Evolutionary conservation across 2,797 vertebrate genomes (phyloP).

Genomic region (Manis crassicaudata): DNA sequence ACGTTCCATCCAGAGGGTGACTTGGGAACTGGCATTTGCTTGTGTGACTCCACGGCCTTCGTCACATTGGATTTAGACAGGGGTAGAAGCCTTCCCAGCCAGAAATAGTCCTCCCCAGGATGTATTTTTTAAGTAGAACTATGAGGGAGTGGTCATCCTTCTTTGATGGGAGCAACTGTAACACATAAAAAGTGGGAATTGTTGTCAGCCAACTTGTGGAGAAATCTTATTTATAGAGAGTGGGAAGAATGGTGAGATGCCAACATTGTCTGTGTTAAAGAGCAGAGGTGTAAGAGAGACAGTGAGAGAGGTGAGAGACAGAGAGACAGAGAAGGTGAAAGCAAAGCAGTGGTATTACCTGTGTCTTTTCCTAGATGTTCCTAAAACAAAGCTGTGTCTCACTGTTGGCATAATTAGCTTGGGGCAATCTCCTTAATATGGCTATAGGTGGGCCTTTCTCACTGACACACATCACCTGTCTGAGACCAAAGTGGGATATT

Average conservation of each 20-base stretch:
- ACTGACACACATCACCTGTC: background rate
- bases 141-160: background rate
- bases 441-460: background rate
- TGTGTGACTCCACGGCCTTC: background rate
- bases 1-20: background rate
- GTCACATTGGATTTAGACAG: background rate
- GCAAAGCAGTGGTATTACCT: rapidly evolving
- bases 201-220: background rate
- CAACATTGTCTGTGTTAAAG: no score
- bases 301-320: rapidly evolving
- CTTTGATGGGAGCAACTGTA: background rate
- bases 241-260: background rate
- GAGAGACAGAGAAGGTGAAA: background rate
- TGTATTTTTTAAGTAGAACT: background rate
- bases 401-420: background rate
- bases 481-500: background rate
- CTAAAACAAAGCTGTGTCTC: background rate
- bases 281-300: background rate
- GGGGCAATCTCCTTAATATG: background rate
- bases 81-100: background rate
- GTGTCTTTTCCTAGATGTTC: background rate
- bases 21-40: background rate
- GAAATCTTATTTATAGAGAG: background rate
- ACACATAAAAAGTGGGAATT: background rate
- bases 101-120: background rate